phyloP scores from a whole-genome alignment of 2,888 invertebrate species.

The Epistrophella euchroma region DNA sequence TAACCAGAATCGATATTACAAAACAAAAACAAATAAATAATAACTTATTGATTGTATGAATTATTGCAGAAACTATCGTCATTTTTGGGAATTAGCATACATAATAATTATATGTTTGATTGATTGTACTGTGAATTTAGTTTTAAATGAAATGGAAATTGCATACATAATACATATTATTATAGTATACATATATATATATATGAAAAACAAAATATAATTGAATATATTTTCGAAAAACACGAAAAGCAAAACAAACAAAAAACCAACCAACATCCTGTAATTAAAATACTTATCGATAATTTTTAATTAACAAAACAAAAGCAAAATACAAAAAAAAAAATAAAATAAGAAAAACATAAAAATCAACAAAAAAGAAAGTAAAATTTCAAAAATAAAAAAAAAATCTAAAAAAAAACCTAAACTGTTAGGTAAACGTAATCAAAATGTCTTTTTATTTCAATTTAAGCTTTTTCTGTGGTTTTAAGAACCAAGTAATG shows the following conservation, averaged over 20 bases:
- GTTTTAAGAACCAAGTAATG: not conserved
- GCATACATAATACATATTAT: constrained; percentile 67
- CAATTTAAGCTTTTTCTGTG: not conserved
- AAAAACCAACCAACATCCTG: constrained; percentile 68
- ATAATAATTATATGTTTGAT: constrained; percentile 33
- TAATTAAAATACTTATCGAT: constrained; percentile 76
- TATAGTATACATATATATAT: constrained; percentile 58
- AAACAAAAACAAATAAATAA: constrained; percentile 18
- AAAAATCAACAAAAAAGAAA: constrained; percentile 71
- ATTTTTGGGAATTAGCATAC: constrained; percentile 10
- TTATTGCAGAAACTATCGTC: constrained; percentile 32
- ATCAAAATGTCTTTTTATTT: constrained; percentile 39
- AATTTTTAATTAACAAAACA: constrained; percentile 75
- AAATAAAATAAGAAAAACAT: constrained; percentile 58
- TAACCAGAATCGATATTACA: constrained; percentile 71
- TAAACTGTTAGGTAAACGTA: constrained; percentile 74
- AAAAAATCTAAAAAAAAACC: constrained; percentile 71
- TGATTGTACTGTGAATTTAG: constrained; percentile 73
- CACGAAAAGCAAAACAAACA: constrained; percentile 71
- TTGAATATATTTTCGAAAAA: constrained; percentile 72
- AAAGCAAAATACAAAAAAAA: constrained; percentile 40
- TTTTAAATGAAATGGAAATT: constrained; percentile 60
- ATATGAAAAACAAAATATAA: constrained; percentile 54
- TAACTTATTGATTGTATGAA: constrained; percentile 64
- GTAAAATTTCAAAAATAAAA: constrained; percentile 72